Evolutionary conservation across 2,888 invertebrate species (phyloP).

Genomic region (Cheilosia grossa): DNA sequence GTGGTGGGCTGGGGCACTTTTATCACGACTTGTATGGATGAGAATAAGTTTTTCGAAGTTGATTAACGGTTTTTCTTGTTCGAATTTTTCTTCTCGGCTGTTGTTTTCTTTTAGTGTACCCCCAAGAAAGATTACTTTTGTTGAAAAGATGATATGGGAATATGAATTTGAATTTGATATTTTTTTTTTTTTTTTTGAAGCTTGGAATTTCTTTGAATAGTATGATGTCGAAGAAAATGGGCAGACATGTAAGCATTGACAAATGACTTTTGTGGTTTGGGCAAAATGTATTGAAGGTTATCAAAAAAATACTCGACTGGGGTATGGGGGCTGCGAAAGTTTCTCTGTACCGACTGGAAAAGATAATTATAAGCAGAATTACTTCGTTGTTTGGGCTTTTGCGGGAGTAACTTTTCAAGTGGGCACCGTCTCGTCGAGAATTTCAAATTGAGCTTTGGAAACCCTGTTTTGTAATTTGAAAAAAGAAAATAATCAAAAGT

Average conservation of each 20-base stretch:
- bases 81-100: neutral
- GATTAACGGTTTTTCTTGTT: constrained; percentile 65
- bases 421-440: too few species aligned
- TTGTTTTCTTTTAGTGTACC: neutral
- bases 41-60: constrained; percentile 68
- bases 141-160: constrained; percentile 39
- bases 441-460: too few species aligned
- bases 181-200: constrained; percentile 12
- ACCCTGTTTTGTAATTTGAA: too few species aligned
- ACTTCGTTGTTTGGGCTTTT: constrained; percentile 1
- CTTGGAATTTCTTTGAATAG: constrained; percentile 14
- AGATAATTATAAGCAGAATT: constrained; percentile 3
- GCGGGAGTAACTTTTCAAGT: neutral
- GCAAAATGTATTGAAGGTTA: neutral
- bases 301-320: neutral
- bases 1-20: constrained; percentile 23
- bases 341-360: neutral
- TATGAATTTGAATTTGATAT: constrained; percentile 58
- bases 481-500: too few species aligned
- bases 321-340: constrained; percentile 3
- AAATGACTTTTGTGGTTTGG: constrained; percentile 38
- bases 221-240: constrained; percentile 51
- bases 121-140: constrained; percentile 51
- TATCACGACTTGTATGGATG: constrained; percentile 70
- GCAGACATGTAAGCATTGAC: constrained; percentile 69